Evolutionary conservation across 2,888 invertebrate genomes (phyloP), one percentile per base, ranked within the genome.

Genomic region (Clitarchus hookeri): DNA sequence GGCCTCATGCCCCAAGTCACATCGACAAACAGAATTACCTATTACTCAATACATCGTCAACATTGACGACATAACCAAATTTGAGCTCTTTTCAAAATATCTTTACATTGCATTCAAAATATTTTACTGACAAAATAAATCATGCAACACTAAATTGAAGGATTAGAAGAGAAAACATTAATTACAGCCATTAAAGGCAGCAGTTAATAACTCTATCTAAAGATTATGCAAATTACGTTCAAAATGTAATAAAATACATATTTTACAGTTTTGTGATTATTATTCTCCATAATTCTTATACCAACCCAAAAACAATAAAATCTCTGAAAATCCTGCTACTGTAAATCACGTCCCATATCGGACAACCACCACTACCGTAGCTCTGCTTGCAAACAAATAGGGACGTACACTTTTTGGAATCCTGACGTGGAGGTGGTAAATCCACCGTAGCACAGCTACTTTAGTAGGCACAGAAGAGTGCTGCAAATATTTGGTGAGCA

Each of bases 371-470:
- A 65, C 3, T 3, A 65, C 19, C 16, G 11, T 86, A 98, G 93
- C 87, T 96, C 95, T 89, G 94, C 94, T 91, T 96, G 96, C 89
- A 93, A 93, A 89, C 95, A 96, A 85, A 96, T 95, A 91, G 96
- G 95, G 88, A 91, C 90, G 88, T 94, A 94, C 96, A 97, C 97
- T 95, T 95, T 86, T 94, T 0, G 98, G 98, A 90, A 98, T 94
- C 91, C 97, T 96, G 79, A 94, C 95, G 90, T 98, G 97, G 13
- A 99, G 93, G 91, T 98, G 98, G 91, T 97, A 95, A 89, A 99
- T 96, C 99, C 99, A 99, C 89, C 96, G 95, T 19, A 99, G 93
- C 27, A 97, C 96, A 0, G 99, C 98, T n/a, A 98, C 97, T 92
- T 98, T 97, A 0, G 99, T 99, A 91, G 97, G 97, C 88, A 98